Conservation (phyloP, 1,140 invertebrate genomes). For the Sitobion miscanthi region DNA sequence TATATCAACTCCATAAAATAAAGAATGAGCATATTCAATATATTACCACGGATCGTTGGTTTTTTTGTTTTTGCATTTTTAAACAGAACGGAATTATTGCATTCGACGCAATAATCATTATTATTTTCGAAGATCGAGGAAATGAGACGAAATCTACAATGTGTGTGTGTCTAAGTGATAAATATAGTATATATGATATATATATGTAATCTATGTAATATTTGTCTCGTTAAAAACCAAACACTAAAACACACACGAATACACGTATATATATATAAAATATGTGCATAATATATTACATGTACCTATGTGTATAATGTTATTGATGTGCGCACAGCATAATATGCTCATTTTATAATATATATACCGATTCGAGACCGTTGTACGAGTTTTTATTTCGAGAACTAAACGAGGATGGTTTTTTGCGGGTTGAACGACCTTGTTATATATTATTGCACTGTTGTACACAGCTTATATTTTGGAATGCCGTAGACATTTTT, state of each 20-base stretch:
- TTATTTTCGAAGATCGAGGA: background rate
- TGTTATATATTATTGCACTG: background rate
- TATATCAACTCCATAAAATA: background rate
- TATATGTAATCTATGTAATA: background rate
- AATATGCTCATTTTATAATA: no score
- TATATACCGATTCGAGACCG: background rate
- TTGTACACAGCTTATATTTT: background rate
- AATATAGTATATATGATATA: background rate
- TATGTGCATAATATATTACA: background rate
- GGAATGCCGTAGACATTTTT: constrained; percentile 6
- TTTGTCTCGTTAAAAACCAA: background rate
- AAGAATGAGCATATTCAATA: background rate
- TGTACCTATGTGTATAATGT: background rate
- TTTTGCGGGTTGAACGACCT: constrained; percentile 25
- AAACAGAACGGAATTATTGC: background rate
- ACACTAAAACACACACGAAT: background rate
- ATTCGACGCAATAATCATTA: background rate
- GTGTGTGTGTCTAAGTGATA: background rate
- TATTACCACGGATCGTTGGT: background rate
- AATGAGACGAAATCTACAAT: background rate
- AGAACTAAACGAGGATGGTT: background rate
- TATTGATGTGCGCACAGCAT: background rate
- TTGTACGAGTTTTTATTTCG: background rate
- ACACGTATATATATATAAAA: no score
- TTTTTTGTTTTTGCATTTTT: background rate